Conservation (phyloP, 2,113 vertebrate genomes). For the Apodemus sylvaticus region DNA sequence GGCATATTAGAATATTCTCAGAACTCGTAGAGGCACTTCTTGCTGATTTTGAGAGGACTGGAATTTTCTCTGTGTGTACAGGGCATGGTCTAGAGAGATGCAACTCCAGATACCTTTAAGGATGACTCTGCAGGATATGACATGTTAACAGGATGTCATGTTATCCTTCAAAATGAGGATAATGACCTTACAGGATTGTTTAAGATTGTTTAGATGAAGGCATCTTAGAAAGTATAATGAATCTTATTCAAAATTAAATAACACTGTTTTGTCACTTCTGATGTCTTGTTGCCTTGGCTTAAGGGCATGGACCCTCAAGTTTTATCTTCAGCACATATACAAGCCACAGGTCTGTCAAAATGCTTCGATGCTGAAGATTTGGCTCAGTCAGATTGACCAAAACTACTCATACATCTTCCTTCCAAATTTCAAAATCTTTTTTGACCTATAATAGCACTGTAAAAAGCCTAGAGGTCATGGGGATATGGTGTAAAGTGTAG, state of each 20-base stretch:
- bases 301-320: not conserved
- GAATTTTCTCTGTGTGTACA: not conserved
- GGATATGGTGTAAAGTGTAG: not conserved
- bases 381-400: not conserved
- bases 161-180: not conserved
- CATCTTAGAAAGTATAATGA: not conserved
- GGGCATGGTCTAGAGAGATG: not conserved
- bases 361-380: not conserved
- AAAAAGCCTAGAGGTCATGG: not conserved
- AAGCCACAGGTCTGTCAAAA: not conserved
- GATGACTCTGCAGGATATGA: not conserved
- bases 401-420: not conserved
- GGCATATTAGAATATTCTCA: not conserved
- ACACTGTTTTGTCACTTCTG: not conserved
- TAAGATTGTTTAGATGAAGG: not conserved
- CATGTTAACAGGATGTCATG: not conserved
- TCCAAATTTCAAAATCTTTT: not conserved
- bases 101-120: not conserved
- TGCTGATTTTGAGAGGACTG: not conserved
- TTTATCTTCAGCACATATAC: not conserved
- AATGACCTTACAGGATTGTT: not conserved
- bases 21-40: not conserved
- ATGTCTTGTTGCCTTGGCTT: not conserved
- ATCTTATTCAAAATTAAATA: constrained; percentile 2
- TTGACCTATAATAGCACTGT: not conserved